Conservation (phyloP, 2,113 vertebrate genomes). For the Dromiciops gliroides region DNA sequence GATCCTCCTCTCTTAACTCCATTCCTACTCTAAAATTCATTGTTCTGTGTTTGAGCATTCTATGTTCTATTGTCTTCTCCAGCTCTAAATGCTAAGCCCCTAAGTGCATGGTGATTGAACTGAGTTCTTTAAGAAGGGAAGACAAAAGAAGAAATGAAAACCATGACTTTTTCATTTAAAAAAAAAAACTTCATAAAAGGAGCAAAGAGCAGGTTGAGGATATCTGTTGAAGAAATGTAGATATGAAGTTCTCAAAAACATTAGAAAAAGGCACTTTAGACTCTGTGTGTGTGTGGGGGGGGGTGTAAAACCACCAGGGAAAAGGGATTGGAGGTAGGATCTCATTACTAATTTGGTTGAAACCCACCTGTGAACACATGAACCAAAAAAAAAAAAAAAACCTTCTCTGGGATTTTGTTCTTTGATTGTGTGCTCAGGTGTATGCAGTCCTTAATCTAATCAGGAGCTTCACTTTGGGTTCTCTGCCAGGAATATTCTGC, state of each 20-base stretch:
- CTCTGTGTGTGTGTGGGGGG: background rate
- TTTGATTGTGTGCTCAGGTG: constrained; percentile 67
- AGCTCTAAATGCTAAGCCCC: background rate
- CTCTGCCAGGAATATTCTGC: constrained; percentile 52
- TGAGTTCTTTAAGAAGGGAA: background rate
- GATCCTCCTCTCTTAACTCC: background rate
- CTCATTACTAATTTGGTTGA: constrained; percentile 76
- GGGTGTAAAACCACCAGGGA: constrained; percentile 50
- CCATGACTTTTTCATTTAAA: fast-evolving
- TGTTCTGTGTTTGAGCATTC: background rate
- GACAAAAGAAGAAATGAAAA: background rate
- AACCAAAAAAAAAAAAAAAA: constrained; percentile 15
- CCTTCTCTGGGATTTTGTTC: constrained; percentile 48
- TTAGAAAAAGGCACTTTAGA: constrained; percentile 15
- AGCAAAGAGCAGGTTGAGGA: constrained; percentile 33
- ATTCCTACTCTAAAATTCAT: background rate
- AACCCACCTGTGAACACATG: constrained; percentile 76
- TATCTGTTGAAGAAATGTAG: constrained; percentile 11
- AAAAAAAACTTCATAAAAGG: background rate
- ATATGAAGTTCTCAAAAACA: constrained; percentile 34
- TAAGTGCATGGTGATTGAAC: background rate
- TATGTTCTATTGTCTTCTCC: background rate
- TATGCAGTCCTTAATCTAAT: constrained; percentile 57
- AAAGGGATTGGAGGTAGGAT: constrained; percentile 65
- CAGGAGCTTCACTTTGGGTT: constrained; percentile 17